Evolutionary conservation across 2,888 invertebrate species (phyloP), one percentile per base, ranked within the genome.

Genomic region (Melangyna quadrimaculata): DNA sequence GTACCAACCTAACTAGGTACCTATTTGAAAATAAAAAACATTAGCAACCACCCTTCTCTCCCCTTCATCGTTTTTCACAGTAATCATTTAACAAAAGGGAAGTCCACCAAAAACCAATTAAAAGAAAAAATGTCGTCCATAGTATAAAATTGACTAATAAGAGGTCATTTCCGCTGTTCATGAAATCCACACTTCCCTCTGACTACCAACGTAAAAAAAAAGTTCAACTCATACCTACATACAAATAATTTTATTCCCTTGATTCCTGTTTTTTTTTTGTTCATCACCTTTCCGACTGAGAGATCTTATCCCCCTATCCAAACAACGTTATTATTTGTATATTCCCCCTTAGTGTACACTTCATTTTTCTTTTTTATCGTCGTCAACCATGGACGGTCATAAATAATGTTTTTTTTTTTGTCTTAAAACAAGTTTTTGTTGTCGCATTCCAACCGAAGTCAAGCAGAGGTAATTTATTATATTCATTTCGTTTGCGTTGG

Each of bases 401-500:
- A 67, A 51, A 51, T 67, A 29, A 27, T 22, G 35, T 22, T 22
- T 32, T 32, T 48, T 35, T 55, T 55, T 55, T 9, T 55, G 3
- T n/a, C 19, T 40, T 53, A 32, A 51, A 27, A 17, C 14, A 12
- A 61, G 9, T 74, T 84, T 75, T 72, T 67, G 72, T 72, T 63
- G 77, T 86, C 73, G 81, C 86, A 86, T 86, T 86, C 86, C 86
- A 78, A 81, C 86, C 63, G 81, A 61, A 78, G 78, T 59, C 51
- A 29, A 79, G 77, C 48, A 55, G 57, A 69, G 43, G 77, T 81
- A 73, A 86, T 86, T 86, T 81, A 86, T 86, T 81, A 86, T 86
- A 86, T 86, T 86, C 81, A 86, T 86, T 86, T 86, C 81, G 86
- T 86, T 86, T 63, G 86, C 59, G 19, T 84, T 84, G 65, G 17